These are phyloP conservation scores for Glareola pratincola DNA, from an alignment of 2,113 vertebrate genomes.

Conservation along the genomic window DNA sequence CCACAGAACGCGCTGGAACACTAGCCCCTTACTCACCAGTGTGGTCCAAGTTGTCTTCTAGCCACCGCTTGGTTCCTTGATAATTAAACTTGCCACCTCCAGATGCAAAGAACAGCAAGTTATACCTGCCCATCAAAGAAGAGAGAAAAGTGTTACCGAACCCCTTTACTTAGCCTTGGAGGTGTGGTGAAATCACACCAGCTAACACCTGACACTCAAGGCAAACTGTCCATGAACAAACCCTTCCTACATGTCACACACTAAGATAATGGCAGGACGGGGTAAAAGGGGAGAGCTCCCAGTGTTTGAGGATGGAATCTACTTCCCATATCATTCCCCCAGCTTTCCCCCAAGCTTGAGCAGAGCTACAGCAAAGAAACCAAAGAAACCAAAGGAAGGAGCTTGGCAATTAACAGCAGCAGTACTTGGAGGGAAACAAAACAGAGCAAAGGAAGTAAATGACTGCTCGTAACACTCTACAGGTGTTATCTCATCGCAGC, in stretches of 20 bases:
- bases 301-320: not conserved
- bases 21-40: conserved; percentile 77
- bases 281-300: not conserved
- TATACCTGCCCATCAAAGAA: conserved; percentile 80
- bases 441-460: not conserved
- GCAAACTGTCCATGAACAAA: not conserved
- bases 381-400: not conserved
- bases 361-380: not conserved
- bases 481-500: not conserved
- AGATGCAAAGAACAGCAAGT: conserved; percentile 94
- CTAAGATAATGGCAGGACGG: not conserved
- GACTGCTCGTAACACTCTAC: not conserved
- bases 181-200: not conserved
- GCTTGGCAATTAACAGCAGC: not conserved
- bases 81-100: conserved; percentile 99
- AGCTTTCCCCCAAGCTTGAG: not conserved
- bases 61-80: conserved; percentile 97
- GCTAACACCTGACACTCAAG: not conserved
- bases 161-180: not conserved
- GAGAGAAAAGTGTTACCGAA: not conserved
- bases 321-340: not conserved
- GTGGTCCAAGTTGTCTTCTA: conserved; percentile 97
- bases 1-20: not conserved
- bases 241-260: fast-evolving
- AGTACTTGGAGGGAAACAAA: not conserved